Evolutionary conservation across 2,797 vertebrate species (phyloP), one percentile per base, ranked within the genome.

Genomic region (Hylomyscus alleni): DNA sequence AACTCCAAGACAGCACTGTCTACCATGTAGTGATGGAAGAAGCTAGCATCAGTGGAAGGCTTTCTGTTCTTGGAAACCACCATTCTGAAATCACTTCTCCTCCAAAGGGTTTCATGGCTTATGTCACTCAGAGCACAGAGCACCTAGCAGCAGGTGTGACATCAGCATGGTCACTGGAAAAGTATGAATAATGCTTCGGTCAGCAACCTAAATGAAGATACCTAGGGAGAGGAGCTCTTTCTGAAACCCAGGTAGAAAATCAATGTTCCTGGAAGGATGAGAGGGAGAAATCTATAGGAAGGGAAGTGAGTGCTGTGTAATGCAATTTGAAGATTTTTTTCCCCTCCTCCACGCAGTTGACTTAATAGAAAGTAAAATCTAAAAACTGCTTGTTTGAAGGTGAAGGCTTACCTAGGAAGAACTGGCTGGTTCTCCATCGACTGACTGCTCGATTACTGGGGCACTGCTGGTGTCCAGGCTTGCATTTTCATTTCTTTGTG

Each of bases 231-330:
- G 96, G 91, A 97, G 84, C 93, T 97, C 96, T 96, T 95, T 96
- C 89, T 97, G 90, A 98, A 98, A 97, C 89, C 95, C 97, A 96
- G 94, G 95, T 89, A 96, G 93, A 94, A 98, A 98, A 98, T 98
- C 98, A 92, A 96, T 98, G 95, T 96, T 97, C 95, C 80, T 95
- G 60, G 29, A 97, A 95, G 13, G 17, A 75, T 83, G 67, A 85
- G 89, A 94, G 81, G 80, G 85, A 76, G 86, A 65, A 90, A 95
- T 78, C 95, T 92, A 75, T 92, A 96, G 67, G 73, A 75, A 97
- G 95, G 40, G 85, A 97, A 96, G 93, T 89, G 89, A 95, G 90
- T 97, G 88, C 50, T 96, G 96, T 34, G 88, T 95, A 96, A 97
- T 84, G 93, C 78, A 85, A 40, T 96, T 90, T 93, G 1, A 91